Conservation (phyloP, 2,113 vertebrate genomes). For the Rallus limicola region DNA sequence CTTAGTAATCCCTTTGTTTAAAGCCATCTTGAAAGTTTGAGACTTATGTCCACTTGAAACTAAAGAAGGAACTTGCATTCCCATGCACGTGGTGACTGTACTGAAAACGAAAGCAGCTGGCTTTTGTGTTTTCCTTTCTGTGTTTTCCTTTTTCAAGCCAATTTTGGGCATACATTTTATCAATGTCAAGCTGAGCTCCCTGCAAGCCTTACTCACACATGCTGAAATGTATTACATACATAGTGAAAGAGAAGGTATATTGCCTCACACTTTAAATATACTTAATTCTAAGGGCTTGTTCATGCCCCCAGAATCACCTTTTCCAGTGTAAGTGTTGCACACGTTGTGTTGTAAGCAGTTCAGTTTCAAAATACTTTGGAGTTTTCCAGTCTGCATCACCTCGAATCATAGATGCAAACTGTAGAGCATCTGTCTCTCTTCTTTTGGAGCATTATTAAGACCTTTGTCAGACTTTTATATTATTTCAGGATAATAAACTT, state of each 20-base stretch:
- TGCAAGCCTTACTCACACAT: background rate
- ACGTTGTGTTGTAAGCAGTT: background rate
- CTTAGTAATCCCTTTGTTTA: background rate
- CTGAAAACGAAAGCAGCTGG: background rate
- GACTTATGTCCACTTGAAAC: background rate
- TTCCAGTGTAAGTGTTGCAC: background rate
- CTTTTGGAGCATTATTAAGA: slow-evolving; percentile 64
- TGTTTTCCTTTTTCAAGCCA: background rate
- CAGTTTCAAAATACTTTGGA: background rate
- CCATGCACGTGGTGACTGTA: background rate
- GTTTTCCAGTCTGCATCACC: slow-evolving; percentile 29
- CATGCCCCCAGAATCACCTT: background rate
- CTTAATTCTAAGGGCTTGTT: slow-evolving; percentile 35
- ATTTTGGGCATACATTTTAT: slow-evolving; percentile 35
- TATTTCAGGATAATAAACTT: slow-evolving; percentile 79
- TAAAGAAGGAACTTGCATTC: background rate
- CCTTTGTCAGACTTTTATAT: slow-evolving; percentile 74
- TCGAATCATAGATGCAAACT: background rate
- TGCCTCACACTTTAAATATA: slow-evolving; percentile 13
- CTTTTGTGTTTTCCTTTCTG: background rate
- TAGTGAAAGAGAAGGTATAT: slow-evolving; percentile 27
- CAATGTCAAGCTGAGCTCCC: background rate
- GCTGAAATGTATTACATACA: background rate
- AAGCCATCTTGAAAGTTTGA: background rate
- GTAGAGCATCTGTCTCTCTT: slow-evolving; percentile 6